phyloP scores from a whole-genome alignment of 2,888 invertebrate species.

The Macroteleia sp. region DNA sequence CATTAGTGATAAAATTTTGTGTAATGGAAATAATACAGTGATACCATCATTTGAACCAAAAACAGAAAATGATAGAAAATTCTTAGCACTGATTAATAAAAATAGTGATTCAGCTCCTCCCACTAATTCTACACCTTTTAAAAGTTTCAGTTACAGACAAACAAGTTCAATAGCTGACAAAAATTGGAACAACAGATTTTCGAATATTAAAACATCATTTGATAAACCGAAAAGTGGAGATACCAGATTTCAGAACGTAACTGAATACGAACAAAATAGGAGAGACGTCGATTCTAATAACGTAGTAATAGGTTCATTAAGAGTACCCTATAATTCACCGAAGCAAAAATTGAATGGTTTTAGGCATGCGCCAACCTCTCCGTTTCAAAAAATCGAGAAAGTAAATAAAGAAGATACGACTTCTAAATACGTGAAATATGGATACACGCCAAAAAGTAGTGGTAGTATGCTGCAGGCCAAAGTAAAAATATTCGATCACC shows the following conservation, averaged over 20 bases:
- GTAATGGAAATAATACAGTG: conserved; percentile 77
- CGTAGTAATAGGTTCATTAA: conserved; percentile 43
- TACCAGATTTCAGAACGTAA: background rate
- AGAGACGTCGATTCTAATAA: background rate
- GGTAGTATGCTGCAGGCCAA: conserved; percentile 72
- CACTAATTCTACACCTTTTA: conserved; percentile 70
- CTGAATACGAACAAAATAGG: conserved; percentile 10
- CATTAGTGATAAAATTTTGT: conserved; percentile 84
- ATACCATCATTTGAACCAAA: conserved; percentile 91
- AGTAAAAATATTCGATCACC: conserved; percentile 75
- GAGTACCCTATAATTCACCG: conserved; percentile 32
- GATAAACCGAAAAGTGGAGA: conserved; percentile 84
- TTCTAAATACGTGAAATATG: conserved; percentile 66
- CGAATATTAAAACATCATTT: conserved; percentile 92
- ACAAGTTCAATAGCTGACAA: conserved; percentile 77
- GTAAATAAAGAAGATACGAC: conserved; percentile 35
- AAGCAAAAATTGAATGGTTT: conserved; percentile 69
- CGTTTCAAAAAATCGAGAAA: conserved; percentile 77
- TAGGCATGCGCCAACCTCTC: conserved; percentile 79
- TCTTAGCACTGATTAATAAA: conserved; percentile 92
- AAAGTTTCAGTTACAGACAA: conserved; percentile 74
- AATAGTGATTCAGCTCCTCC: conserved; percentile 84
- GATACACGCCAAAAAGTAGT: conserved; percentile 69
- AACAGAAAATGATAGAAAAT: conserved; percentile 93
- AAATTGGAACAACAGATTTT: conserved; percentile 93